Evolutionary conservation across 2,888 invertebrate species (phyloP), one percentile per base, ranked within the genome.

Genomic region (Nomada ferruginata): DNA sequence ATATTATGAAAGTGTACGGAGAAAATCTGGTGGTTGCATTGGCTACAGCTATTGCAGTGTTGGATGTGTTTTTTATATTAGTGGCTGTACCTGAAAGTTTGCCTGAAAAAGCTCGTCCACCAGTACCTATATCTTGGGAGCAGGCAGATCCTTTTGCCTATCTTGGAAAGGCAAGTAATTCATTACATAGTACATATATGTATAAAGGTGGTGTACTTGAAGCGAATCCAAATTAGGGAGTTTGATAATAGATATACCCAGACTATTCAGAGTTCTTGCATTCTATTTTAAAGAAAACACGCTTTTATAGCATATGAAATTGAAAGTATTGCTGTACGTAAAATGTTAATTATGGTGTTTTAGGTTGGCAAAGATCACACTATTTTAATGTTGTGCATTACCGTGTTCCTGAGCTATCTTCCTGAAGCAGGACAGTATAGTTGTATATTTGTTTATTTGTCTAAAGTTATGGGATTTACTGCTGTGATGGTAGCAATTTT

Each of bases 351-450:
- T 52, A 36, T 76, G 5, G 53, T 77, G 50, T 84, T 86, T 66
- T 79, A 98, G 95, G 98, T 99, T 84, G 98, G 99, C 87, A 97
- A 97, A 89, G 99, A 99, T 94, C 97, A 98, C 91, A 98, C 99
- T 86, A 98, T 99, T 92, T 95, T 99, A 91, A 97, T 99, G 96
- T 96, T 99, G 91, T 99, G 99, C 94, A 97, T 99, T 88, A 98
- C 99, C 66, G 99, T 99, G 91, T 98, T 99, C 94, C 95, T 99
- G 77, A 99, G 99, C 29, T 99, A 99, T 94, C 95, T 99, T 90
- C 99, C 99, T 2, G 99, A 99, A 94, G 98, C 98, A 57, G 99
- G 99, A 88, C 99, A 99, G 95, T 99, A 99, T 95, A 99, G 99
- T 79, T 99, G 99, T 95, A 99, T 99, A 95, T 99, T 99, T 95